A percentile compares a stretch with the other conserved stretches of the same genome.
phyloP scores from a whole-genome alignment of 1,140 invertebrate genomes.

The Ips typographus region DNA sequence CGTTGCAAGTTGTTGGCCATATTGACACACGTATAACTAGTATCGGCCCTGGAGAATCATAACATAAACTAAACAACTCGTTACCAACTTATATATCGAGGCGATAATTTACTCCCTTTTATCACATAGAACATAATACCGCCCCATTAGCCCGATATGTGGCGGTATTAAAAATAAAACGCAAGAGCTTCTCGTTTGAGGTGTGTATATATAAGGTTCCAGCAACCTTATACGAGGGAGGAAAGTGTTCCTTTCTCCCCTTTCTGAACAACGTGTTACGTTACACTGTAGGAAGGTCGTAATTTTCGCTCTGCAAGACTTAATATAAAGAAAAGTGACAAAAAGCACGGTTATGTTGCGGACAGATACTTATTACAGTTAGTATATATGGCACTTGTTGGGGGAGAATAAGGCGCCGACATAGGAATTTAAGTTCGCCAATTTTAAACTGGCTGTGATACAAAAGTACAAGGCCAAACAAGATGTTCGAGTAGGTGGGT shows the following conservation, averaged over 20 bases:
- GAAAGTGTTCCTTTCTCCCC: conserved; percentile 18
- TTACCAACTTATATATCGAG: not conserved
- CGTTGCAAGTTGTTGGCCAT: not conserved
- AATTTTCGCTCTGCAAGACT: conserved; percentile 39
- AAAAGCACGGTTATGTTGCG: conserved; percentile 36
- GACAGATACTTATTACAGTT: conserved; percentile 38
- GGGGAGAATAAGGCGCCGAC: conserved; percentile 32
- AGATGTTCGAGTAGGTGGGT: conserved; percentile 10
- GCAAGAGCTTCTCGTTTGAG: not conserved
- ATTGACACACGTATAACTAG: not conserved
- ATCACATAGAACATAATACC: conserved; percentile 9
- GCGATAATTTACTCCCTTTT: conserved; percentile 11
- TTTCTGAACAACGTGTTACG: conserved; percentile 38
- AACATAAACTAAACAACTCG: no score
- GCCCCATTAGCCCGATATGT: conserved; percentile 17
- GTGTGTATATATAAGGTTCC: conserved; percentile 12
- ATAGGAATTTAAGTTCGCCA: conserved; percentile 30
- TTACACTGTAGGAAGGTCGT: conserved; percentile 38
- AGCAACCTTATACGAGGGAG: conserved; percentile 13
- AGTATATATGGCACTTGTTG: conserved; percentile 40
- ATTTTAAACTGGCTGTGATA: conserved; percentile 29
- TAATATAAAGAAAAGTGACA: conserved; percentile 43
- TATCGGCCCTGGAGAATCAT: no score
- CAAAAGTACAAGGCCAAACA: conserved; percentile 23
- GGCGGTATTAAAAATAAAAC: conserved; percentile 23